A percentile compares a stretch with the other conserved stretches of the same genome.
Evolutionary conservation across 2,888 invertebrate genomes (phyloP).

Genomic region (Lutraria lutraria): DNA sequence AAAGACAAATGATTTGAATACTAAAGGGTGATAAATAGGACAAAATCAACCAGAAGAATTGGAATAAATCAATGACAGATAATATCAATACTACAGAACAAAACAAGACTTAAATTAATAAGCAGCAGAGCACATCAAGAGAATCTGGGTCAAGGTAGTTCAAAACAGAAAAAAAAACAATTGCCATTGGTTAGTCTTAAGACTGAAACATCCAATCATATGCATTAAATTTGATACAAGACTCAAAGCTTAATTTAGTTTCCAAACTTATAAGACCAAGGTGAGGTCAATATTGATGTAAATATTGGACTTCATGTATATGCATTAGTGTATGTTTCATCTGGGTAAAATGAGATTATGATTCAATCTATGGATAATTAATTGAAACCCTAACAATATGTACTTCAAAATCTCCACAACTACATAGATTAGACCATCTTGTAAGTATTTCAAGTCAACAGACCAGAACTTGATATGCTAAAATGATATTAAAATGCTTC

Average conservation of each 20-base stretch:
- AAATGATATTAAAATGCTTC: background rate
- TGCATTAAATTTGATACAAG: too few relatives aligned
- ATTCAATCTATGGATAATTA: background rate
- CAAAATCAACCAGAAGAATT: background rate
- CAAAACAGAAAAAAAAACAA: too few relatives aligned
- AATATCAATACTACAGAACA: background rate
- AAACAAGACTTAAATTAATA: background rate
- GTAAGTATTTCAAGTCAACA: background rate
- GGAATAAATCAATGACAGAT: background rate
- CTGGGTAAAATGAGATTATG: background rate
- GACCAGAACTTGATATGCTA: background rate
- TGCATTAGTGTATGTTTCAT: too few relatives aligned
- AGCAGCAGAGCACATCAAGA: too few relatives aligned
- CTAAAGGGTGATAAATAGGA: background rate
- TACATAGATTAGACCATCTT: background rate
- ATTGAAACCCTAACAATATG: background rate
- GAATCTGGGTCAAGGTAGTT: too few relatives aligned
- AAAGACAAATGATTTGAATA: background rate
- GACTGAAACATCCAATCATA: too few relatives aligned
- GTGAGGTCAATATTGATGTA: too few relatives aligned
- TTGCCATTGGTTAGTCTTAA: too few relatives aligned
- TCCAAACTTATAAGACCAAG: too few relatives aligned
- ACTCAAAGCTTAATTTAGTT: too few relatives aligned
- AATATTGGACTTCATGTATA: too few relatives aligned
- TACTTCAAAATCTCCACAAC: background rate